These are phyloP conservation scores for Nineta flava DNA, from an alignment of 2,888 invertebrate species.

Conservation along the genomic window DNA sequence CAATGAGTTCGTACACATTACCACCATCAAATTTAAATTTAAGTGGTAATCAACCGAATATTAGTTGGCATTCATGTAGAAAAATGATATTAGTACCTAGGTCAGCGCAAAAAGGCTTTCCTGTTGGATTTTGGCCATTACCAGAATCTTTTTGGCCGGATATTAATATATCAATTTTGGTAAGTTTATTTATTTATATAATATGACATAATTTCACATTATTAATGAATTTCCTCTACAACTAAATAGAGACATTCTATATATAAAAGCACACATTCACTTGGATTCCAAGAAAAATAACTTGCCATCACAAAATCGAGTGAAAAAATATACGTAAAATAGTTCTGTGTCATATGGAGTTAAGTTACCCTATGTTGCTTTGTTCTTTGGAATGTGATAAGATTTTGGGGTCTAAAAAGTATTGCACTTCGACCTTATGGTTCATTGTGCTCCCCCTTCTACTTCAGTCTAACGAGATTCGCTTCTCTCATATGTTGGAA, in stretches of 20 bases:
- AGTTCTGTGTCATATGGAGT: too few species aligned
- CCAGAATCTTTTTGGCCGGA: constrained; percentile 99
- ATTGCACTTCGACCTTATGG: too few species aligned
- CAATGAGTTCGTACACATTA: background rate
- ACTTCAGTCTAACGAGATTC: too few species aligned
- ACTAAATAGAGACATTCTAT: background rate
- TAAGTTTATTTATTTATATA: constrained; percentile 26
- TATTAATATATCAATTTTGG: constrained; percentile 65
- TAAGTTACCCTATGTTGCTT: too few species aligned
- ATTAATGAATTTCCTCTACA: constrained; percentile 5
- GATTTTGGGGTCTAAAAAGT: too few species aligned
- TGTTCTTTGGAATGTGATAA: too few species aligned
- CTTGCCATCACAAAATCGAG: too few species aligned
- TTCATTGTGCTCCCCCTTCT: too few species aligned
- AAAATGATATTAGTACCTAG: constrained; percentile 85
- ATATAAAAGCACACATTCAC: background rate
- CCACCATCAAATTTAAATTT: background rate
- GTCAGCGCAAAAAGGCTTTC: constrained; percentile 79
- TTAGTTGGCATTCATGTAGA: constrained; percentile 68
- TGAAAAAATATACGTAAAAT: too few species aligned
- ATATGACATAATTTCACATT: background rate
- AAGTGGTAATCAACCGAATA: constrained; percentile 5
- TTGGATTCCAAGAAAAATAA: background rate
- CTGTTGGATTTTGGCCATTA: constrained; percentile 95
- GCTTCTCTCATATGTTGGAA: too few species aligned